Conservation (phyloP, 2,113 vertebrate species). For the Sterrhoptilus dennistouni region DNA sequence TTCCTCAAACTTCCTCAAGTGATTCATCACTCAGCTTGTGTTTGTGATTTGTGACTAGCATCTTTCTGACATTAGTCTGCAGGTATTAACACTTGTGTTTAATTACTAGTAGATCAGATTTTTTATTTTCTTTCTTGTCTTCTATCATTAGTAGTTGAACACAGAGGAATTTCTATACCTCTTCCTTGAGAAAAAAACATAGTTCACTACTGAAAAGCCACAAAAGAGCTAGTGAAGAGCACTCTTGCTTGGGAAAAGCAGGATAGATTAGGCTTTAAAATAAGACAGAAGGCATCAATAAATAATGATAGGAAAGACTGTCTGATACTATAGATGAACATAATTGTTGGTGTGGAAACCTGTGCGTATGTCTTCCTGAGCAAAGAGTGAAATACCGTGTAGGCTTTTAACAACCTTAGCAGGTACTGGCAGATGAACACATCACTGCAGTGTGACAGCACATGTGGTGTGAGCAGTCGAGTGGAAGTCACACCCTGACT, state of each 20-base stretch:
- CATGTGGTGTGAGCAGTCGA: neutral
- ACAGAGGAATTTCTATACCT: neutral
- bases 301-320: neutral
- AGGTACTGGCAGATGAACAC: neutral
- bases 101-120: neutral
- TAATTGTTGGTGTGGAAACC: neutral
- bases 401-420: neutral
- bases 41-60: neutral
- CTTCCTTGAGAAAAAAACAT: neutral
- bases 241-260: neutral
- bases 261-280: neutral
- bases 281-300: neutral
- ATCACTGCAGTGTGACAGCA: neutral
- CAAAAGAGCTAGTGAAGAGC: neutral
- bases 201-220: neutral
- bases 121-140: neutral
- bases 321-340: neutral
- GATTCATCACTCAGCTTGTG: neutral
- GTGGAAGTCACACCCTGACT: constrained; percentile 42
- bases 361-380: neutral
- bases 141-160: neutral
- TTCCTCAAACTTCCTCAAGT: neutral
- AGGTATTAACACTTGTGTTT: neutral
- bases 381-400: neutral
- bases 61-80: neutral